Evolutionary conservation across 2,797 vertebrate species (phyloP), one percentile per base, ranked within the genome.

Genomic region (Toxotes lorentzi): DNA sequence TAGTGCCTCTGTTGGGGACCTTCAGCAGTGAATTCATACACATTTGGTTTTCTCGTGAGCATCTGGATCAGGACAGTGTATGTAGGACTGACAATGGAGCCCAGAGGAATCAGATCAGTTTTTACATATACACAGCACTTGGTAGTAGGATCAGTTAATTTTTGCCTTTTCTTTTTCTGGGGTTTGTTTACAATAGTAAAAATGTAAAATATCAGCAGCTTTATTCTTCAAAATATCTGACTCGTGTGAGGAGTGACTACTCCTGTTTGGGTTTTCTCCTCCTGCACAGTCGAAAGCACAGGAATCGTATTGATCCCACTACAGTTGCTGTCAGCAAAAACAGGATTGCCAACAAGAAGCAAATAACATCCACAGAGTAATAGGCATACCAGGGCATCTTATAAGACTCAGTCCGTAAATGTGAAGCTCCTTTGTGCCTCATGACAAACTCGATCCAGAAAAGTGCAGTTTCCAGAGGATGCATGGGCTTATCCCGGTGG

Each of bases 381-480:
- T 94, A 95, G 0, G 74, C 67, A n/a, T 91, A 95, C 94, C 94
- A 94, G 0, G 91, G 85, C 94, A 95, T 93, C 83, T 83, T 93
- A 38, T 91, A 93, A 2, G 95, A 95, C 66, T 95, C 92, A 0
- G 93, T 94, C 38, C 90, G 90, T 62, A 95, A 70, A 81, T 95
- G 95, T 1, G 92, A 64, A 0, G 95, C 95, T 35, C 93, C 95
- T 85, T 92, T 93, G 76, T 95, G 84, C 71, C 92, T 80, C 53
- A 95, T 95, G 0, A 96, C 94, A 76, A 92, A 95, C 84, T 95
- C 94, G 0, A 86, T 92, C 94, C 95, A 96, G 86, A 76, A 95
- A 40, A 94, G 1, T 9, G 94, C 95, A 0, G 83, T 86, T 19
- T 95, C 91, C 45, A 91, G 65, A 10, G 94, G 92, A 64, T 73